Conservation (phyloP, 2,888 invertebrate genomes). For the Nomada fabriciana region DNA sequence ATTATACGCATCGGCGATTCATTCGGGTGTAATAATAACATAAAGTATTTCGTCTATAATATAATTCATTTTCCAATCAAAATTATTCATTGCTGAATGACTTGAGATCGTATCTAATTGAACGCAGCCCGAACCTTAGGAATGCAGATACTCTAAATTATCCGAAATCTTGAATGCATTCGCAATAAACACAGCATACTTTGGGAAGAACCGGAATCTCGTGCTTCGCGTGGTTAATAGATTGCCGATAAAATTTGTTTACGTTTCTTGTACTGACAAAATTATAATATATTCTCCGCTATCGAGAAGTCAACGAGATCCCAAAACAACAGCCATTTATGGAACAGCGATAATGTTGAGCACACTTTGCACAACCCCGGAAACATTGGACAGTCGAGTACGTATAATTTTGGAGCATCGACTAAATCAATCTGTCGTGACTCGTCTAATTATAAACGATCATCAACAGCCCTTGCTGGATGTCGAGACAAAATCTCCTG, state of each 20-base stretch:
- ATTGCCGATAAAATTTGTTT: not conserved
- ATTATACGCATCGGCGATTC: too few relatives aligned
- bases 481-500: constrained; percentile 12
- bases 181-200: not conserved
- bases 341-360: constrained; percentile 19
- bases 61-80: too few relatives aligned
- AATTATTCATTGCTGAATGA: too few relatives aligned
- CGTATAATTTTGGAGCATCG: not conserved
- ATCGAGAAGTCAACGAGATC: not conserved
- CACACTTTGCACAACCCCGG: constrained; percentile 30
- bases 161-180: too few relatives aligned
- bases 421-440: constrained; percentile 2
- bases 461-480: not conserved
- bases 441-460: constrained; percentile 27
- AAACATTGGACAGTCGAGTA: constrained; percentile 10
- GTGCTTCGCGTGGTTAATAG: not conserved
- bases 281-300: not conserved
- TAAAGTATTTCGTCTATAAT: too few relatives aligned
- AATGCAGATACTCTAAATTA: too few relatives aligned
- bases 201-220: not conserved
- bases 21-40: too few relatives aligned
- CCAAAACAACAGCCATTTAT: not conserved
- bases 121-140: too few relatives aligned
- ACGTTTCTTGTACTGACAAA: too few relatives aligned
- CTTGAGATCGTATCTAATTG: too few relatives aligned